Base-by-base conservation (phyloP, 1,140 invertebrate species). In the Drosophila elegans region DNA sequence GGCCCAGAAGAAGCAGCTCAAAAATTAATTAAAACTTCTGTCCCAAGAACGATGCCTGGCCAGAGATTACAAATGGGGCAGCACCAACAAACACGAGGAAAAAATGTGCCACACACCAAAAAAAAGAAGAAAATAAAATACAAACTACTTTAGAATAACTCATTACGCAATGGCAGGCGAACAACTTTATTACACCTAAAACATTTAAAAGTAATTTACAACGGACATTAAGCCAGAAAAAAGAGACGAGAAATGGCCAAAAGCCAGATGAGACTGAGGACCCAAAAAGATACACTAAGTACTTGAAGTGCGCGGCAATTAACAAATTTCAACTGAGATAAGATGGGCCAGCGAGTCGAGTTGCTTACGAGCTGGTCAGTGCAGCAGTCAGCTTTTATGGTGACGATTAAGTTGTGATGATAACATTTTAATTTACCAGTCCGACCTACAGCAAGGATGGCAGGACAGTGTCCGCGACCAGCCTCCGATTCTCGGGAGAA, bases 141-240 rank as follows among this genome's bases (percentile, higher is more conserved):
- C 42, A 53, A 64, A 83, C 53, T 80, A 74, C 69, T 80, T 49
- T 74, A 75, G 69, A 72, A 77, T 80, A 88, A 89, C 83, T 88
- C 84, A 88, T 88, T 88, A 88, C 83, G 71, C 66, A 86, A 84
- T 76, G 62, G 61, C 57, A 85, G 67, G 53, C 80, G 52, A 86
- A 80, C 84, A 84, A 84, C 80, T 89, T 89, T 84, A 89, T 89
- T 80, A 80, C 84, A 78, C 64, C 76, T 78, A 48, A 74, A 80
- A 59, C 84, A 89, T 89, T 89, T 89, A 84, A 80, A 89, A 90
- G 77, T 89, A 79, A 84, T 89, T 89, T 84, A 84, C 84, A 89
- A 75, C 76, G 53, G 59, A 53, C 84, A 84, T 80, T 86, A 86
- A 77, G 51, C 73, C 75, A 69, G 64, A 51, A 68, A 49, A 49